Conservation (phyloP, 37 sponge, comb jelly and placozoan genomes). For the Diacarnus erythraeanus region DNA sequence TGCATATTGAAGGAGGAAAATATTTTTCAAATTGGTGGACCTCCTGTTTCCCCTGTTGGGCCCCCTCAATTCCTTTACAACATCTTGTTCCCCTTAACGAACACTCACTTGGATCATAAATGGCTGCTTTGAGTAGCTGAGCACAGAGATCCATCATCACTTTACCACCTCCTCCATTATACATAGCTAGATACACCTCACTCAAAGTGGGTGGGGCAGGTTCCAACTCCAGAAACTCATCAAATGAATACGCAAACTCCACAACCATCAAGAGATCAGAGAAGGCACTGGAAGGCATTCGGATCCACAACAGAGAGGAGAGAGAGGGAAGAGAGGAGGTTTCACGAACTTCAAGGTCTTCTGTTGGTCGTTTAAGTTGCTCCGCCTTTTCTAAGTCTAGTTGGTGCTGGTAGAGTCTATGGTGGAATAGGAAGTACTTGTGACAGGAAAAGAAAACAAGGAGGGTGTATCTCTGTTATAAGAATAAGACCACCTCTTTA, state of each 20-base stretch:
- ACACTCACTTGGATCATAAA: constrained; percentile 37
- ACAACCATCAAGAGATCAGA: constrained; percentile 77
- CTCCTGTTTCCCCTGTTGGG: no score
- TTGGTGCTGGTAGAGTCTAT: constrained; percentile 43
- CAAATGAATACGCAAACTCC: constrained; percentile 80
- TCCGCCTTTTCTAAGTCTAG: constrained; percentile 71
- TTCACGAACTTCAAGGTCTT: constrained; percentile 64
- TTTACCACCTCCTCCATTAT: constrained; percentile 18
- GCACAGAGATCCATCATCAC: constrained; percentile 16
- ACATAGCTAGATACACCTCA: constrained; percentile 42
- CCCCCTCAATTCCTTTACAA: no score
- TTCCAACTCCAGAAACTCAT: constrained; percentile 72
- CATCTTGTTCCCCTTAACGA: no score
- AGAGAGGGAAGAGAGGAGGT: constrained; percentile 47
- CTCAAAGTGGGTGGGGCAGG: constrained; percentile 15
- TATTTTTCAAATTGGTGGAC: background rate
- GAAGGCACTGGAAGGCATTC: constrained; percentile 60
- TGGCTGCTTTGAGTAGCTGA: constrained; percentile 40
- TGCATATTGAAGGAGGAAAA: no score
- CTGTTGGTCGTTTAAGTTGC: constrained; percentile 76
- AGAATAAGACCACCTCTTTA: no score
- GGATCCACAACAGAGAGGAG: constrained; percentile 42
- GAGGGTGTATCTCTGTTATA: no score
- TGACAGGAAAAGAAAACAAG: no score
- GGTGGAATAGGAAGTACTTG: background rate